Base-by-base conservation (phyloP, 2,797 vertebrate genomes). In the Micropoecilia bifurca region DNA sequence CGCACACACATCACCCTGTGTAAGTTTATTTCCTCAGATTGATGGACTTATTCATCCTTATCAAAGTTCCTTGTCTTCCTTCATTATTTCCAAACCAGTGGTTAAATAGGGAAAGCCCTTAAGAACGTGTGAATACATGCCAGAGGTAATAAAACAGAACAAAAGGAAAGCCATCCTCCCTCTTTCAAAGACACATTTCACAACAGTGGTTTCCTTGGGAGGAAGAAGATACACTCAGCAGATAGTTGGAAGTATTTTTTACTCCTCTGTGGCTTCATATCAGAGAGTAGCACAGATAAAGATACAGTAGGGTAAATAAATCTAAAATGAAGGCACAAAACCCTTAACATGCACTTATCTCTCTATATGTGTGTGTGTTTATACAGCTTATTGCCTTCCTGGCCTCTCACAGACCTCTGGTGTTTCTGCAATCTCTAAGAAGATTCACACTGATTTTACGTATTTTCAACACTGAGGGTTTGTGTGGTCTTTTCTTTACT, bases 31-130 rank as follows among this genome's bases (percentile, higher is more conserved):
- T 28, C n/a, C 92, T 91, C 86, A 81, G 55, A 84, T 90, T 95
- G 95, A 95, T 92, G 91, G 94, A 93, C 93, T 85, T 93, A 90
- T 92, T 91, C 90, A 84, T 91, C 90, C 89, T 95, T 95, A 95
- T 94, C 94, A 85, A 55, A 73, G 83, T 79, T 88, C 82, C 91
- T 94, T 94, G 95, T 95, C 94, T 91, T 71, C 91, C 89, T 93
- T 95, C 92, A 94, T 95, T 95, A 95, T 94, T 95, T 95, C 92
- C 92, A 91, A 94, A 94, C 91, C 93, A 91, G 85, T 91, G 87
- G 92, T 90, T 95, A 95, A 95, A 95, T 94, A 94, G 94, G 93
- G 95, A 94, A 94, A 95, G 89, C 91, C 93, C 91, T 93, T 93
- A 93, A 94, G 93, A 93, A 93, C 86, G 82, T 75, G 87, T 93